Evolutionary conservation across 1,140 invertebrate species (phyloP).

Genomic region (Lycorma delicatula): DNA sequence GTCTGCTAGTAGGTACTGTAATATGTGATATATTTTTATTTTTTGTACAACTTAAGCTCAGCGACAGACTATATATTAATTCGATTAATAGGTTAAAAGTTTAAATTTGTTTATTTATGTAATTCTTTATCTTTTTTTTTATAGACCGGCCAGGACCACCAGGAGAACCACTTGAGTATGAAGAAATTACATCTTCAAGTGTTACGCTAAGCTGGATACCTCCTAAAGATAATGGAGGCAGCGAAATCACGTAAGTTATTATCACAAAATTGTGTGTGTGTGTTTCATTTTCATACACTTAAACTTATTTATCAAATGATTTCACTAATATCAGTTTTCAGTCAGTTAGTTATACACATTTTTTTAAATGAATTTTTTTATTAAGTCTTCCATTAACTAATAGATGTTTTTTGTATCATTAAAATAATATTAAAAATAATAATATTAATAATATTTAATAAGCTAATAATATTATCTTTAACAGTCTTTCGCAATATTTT

Average conservation of each 20-base stretch:
- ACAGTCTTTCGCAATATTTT: too few species aligned
- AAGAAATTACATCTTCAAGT: slow-evolving; percentile 86
- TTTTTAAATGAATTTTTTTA: too few species aligned
- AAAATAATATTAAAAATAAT: too few species aligned
- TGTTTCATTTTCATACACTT: too few species aligned
- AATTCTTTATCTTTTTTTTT: too few species aligned
- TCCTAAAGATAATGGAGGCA: slow-evolving; percentile 89
- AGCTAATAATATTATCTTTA: too few species aligned
- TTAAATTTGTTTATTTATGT: slow-evolving; percentile 18
- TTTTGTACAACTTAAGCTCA: neutral
- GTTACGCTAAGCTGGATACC: slow-evolving; percentile 93
- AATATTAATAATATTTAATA: too few species aligned
- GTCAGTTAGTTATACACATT: too few species aligned
- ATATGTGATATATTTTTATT: slow-evolving; percentile 2
- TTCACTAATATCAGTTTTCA: too few species aligned
- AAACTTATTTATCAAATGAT: neutral
- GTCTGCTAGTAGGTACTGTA: neutral
- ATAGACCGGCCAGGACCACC: slow-evolving; percentile 74
- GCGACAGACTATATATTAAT: too few species aligned
- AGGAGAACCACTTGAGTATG: slow-evolving; percentile 81
- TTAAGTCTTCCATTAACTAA: too few species aligned
- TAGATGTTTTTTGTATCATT: too few species aligned
- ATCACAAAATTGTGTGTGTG: neutral
- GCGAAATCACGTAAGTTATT: slow-evolving; percentile 73
- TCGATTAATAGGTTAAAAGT: neutral